Evolutionary conservation across 2,888 invertebrate genomes (phyloP).

Genomic region (Drosophila parthenogenetica): DNA sequence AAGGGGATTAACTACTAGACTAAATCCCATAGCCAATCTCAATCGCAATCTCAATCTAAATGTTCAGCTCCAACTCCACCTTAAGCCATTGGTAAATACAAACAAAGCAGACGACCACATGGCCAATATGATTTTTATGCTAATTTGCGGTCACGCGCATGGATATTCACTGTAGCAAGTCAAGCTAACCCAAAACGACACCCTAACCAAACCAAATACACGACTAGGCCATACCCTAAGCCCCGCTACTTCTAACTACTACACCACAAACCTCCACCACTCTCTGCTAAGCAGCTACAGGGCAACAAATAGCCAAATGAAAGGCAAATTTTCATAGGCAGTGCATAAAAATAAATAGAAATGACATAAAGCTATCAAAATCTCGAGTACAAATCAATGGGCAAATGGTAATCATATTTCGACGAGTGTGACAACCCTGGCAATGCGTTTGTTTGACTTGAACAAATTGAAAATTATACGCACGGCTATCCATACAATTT

Average conservation of each 20-base stretch:
- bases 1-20: neutral
- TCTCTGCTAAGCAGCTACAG: neutral
- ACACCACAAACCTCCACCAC: too few species aligned
- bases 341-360: constrained; percentile 6
- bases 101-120: constrained; percentile 47
- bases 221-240: constrained; percentile 12
- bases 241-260: too few species aligned
- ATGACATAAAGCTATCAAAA: constrained; percentile 23
- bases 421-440: constrained; percentile 42
- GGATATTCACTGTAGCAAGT: constrained; percentile 50
- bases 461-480: constrained; percentile 81
- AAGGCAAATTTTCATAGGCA: constrained; percentile 58
- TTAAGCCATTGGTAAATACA: constrained; percentile 19
- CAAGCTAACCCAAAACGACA: constrained; percentile 26
- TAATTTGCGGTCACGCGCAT: constrained; percentile 75
- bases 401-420: constrained; percentile 76
- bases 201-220: neutral
- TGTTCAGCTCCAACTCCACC: neutral
- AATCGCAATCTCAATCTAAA: too few species aligned
- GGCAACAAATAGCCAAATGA: constrained; percentile 35
- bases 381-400: constrained; percentile 59
- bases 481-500: constrained; percentile 41
- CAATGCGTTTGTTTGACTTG: constrained; percentile 72
- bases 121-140: constrained; percentile 80
- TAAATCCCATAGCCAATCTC: constrained; percentile 8